Base-by-base conservation (phyloP, 2,888 invertebrate genomes). In the Melieria crassipennis region DNA sequence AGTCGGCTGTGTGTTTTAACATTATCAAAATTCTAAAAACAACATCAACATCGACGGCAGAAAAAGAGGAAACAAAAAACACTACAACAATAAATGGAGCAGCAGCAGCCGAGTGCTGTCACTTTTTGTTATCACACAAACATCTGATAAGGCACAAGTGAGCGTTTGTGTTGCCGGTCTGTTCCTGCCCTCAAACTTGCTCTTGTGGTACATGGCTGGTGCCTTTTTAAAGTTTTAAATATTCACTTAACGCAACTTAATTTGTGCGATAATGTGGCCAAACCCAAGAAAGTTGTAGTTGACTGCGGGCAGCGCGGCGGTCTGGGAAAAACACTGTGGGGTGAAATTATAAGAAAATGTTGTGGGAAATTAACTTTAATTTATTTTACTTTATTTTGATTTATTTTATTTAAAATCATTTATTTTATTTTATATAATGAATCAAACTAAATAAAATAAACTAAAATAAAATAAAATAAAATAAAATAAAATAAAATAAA, bases 161-260 rank as follows among this genome's bases (percentile, higher is more conserved):
- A 6, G 10, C 2, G 60, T 10, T 6, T 11, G 10, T 43, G 46
- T 43, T 16, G 50, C 16, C 43, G 13, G 43, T 11, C 43, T 52
- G 64, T 9, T 64, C 6, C 30, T 62, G 42, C n/a, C 10, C 30
- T n/a, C 16, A 56, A 10, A 67, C 16, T 47, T 50, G 30, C 7
- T 43, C 43, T 46, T 43, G 16, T 30, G 46, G 7, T 7, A n/a
- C 5, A 7, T 47, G 1, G 16, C 47, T 58, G 48, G 52, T 46
- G 45, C 4, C n/a, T 42, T n/a, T 46, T 47, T 11, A 62, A 69
- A 16, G 57, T 67, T 60, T 67, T 46, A 66, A 67, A 67, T 67
- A 67, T 67, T 67, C 67, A 67, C 60, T 67, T 58, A 67, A 43
- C 45, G n/a, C 47, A 67, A 67, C 60, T 60, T 67, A 67, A 67